These are phyloP conservation scores for Phaetusa simplex DNA, from an alignment of 2,113 vertebrate species.

Conservation along the genomic window DNA sequence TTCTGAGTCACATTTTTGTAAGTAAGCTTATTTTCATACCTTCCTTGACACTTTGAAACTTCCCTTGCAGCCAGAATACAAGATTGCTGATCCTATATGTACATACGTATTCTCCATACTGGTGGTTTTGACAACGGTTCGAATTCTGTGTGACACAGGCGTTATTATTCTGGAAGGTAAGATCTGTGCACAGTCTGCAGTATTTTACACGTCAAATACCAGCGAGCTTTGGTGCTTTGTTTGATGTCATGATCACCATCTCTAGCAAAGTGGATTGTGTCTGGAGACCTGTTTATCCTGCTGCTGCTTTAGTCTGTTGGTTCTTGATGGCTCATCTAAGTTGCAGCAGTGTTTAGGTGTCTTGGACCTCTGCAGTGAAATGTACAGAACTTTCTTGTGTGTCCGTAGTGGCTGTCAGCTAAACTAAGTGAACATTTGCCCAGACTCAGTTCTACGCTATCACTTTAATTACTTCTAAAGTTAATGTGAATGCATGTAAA, in stretches of 20 bases:
- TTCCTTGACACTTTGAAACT: neutral
- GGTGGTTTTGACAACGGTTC: conserved; percentile 91
- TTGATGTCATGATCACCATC: neutral
- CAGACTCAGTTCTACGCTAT: neutral
- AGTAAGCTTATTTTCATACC: neutral
- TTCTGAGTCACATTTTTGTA: neutral
- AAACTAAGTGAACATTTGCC: neutral
- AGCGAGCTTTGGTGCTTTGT: neutral
- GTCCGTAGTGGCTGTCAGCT: neutral
- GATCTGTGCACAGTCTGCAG: neutral
- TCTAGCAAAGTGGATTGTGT: neutral
- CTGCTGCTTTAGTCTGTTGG: neutral
- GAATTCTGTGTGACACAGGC: conserved; percentile 89
- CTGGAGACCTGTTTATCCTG: neutral
- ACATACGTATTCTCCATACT: conserved; percentile 95
- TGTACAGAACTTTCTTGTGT: neutral
- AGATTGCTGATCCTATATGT: conserved; percentile 96
- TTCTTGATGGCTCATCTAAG: neutral
- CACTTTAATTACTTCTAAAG: neutral
- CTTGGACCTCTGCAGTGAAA: neutral
- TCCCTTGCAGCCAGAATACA: conserved; percentile 89
- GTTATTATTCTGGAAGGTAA: conserved; percentile 95
- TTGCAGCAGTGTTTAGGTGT: neutral
- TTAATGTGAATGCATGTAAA: neutral
- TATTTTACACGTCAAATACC: neutral